These are phyloP conservation scores for Helogale parvula DNA, from an alignment of 2,113 vertebrate genomes.

Conservation along the genomic window DNA sequence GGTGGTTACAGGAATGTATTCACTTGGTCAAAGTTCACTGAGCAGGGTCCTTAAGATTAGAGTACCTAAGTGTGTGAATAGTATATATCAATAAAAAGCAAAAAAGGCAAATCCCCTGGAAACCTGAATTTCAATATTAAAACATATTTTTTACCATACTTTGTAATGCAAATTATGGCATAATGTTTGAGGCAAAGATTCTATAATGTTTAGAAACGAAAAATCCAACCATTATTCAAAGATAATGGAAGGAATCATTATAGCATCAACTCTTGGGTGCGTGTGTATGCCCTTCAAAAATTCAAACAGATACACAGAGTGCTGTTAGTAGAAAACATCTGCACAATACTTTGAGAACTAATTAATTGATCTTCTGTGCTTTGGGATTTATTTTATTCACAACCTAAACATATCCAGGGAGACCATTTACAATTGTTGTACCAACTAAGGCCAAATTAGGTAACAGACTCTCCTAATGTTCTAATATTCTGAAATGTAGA, in stretches of 20 bases:
- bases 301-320: slow-evolving; percentile 17
- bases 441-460: slow-evolving; percentile 61
- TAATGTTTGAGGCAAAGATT: neutral
- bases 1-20: neutral
- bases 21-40: neutral
- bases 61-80: neutral
- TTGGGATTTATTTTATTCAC: slow-evolving; percentile 68
- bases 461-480: slow-evolving; percentile 10
- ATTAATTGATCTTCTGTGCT: slow-evolving; percentile 60
- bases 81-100: neutral
- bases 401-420: slow-evolving; percentile 30
- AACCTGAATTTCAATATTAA: slow-evolving; percentile 16
- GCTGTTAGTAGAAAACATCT: slow-evolving; percentile 40
- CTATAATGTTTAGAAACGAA: neutral
- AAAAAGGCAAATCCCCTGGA: neutral
- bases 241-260: neutral
- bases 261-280: neutral
- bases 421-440: slow-evolving; percentile 59
- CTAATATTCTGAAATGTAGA: slow-evolving; percentile 50
- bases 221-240: neutral
- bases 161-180: neutral
- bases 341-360: slow-evolving; percentile 39
- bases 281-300: neutral
- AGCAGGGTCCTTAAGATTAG: neutral
- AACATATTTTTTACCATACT: neutral